Percentiles rank a stretch among this genome's conserved stretches.
phyloP scores from a whole-genome alignment of 2,888 invertebrate species.

The Schizotus pectinicornis region DNA sequence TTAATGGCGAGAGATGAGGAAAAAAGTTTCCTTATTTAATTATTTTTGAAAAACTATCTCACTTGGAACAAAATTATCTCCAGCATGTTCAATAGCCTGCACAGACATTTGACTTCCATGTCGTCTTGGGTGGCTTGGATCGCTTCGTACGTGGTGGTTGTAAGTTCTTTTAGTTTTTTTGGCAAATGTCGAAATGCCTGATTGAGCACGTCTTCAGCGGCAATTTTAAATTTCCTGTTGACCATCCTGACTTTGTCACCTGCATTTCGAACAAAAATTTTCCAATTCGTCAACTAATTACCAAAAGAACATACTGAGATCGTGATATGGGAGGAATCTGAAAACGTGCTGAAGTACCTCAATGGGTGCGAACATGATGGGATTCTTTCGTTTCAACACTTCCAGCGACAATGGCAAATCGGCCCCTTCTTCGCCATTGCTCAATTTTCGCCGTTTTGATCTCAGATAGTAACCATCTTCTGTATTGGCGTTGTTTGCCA shows the following conservation, averaged over 20 bases:
- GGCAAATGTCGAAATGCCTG: conserved; percentile 41
- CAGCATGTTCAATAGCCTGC: conserved; percentile 46
- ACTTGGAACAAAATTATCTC: conserved; percentile 50
- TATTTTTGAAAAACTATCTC: no score
- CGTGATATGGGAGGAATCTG: conserved; percentile 45
- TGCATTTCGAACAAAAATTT: conserved; percentile 30
- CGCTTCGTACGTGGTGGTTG: conserved; percentile 40
- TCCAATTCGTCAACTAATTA: background rate
- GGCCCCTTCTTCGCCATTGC: conserved; percentile 36
- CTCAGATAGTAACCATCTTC: conserved; percentile 36
- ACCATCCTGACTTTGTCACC: conserved; percentile 48
- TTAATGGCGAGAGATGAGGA: no score
- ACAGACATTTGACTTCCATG: conserved; percentile 48
- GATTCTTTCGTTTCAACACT: conserved; percentile 37
- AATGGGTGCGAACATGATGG: conserved; percentile 47
- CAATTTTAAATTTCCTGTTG: conserved; percentile 45
- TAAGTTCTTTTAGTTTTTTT: conserved; percentile 39
- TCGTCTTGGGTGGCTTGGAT: conserved; percentile 47
- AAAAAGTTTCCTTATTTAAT: no score
- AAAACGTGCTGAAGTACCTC: conserved; percentile 49
- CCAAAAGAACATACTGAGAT: conserved; percentile 44
- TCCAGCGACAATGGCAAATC: conserved; percentile 12
- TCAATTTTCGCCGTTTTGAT: conserved; percentile 39
- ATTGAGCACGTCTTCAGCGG: conserved; percentile 49
- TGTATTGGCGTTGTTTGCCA: no score